Evolutionary conservation across 2,113 vertebrate genomes (phyloP).

Genomic region (Protobothrops mucrosquamatus): DNA sequence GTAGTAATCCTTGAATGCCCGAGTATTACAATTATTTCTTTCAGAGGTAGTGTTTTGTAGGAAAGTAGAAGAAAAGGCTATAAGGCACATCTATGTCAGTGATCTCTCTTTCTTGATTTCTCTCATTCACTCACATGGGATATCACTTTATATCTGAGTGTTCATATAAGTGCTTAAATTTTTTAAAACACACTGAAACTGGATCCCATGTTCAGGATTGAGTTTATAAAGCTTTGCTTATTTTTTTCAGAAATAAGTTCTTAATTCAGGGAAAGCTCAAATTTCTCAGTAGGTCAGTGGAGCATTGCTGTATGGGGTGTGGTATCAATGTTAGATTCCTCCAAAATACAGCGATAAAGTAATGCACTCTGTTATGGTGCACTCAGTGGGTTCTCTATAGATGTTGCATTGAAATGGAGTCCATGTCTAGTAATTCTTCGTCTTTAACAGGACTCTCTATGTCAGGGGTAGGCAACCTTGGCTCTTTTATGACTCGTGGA

Average conservation of each 20-base stretch:
- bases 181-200: background rate
- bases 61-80: background rate
- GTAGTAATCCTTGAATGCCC: background rate
- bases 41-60: background rate
- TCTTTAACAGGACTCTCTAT: too few species aligned
- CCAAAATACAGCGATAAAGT: background rate
- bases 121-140: background rate
- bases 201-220: background rate
- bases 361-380: background rate
- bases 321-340: background rate
- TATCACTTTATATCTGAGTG: background rate
- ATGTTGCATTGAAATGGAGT: background rate
- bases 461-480: too few species aligned
- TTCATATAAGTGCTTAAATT: background rate
- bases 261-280: background rate
- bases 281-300: background rate
- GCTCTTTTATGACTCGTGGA: too few species aligned
- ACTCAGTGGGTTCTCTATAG: background rate
- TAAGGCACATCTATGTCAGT: background rate
- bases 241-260: background rate
- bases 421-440: conserved; percentile 1
- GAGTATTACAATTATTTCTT: background rate
- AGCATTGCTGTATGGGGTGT: background rate
- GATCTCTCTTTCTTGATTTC: background rate
- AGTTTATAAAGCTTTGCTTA: background rate